Evolutionary conservation across 2,113 vertebrate genomes (phyloP).

Genomic region (Dendrocopos noguchii): DNA sequence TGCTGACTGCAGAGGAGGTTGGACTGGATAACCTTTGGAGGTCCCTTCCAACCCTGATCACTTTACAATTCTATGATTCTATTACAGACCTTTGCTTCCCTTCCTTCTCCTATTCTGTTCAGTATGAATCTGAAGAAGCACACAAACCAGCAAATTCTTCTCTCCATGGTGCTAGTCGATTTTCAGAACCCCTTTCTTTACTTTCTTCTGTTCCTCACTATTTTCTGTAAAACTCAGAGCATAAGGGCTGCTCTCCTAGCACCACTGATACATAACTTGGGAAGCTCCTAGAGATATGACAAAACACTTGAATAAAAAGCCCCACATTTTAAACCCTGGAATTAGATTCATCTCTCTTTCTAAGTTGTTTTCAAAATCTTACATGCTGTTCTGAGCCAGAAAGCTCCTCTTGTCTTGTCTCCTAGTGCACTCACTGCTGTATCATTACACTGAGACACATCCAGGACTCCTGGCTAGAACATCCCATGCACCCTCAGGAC

Average conservation of each 20-base stretch:
- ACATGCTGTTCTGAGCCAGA: neutral
- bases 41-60: too few species aligned
- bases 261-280: neutral
- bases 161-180: neutral
- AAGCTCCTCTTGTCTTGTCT: neutral
- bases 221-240: neutral
- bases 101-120: neutral
- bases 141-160: neutral
- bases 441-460: neutral
- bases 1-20: too few species aligned
- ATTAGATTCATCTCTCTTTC: neutral
- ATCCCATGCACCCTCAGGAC: rapidly evolving
- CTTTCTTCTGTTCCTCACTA: neutral
- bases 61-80: too few species aligned
- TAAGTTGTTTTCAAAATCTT: neutral
- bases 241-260: neutral
- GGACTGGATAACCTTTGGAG: too few species aligned
- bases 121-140: neutral
- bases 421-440: neutral
- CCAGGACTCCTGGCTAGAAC: neutral
- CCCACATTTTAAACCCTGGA: too few species aligned
- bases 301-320: neutral
- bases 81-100: neutral
- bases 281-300: neutral
- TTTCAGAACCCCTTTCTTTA: neutral